Conservation (phyloP, 2,888 invertebrate genomes). For the Sphinx pinastri region DNA sequence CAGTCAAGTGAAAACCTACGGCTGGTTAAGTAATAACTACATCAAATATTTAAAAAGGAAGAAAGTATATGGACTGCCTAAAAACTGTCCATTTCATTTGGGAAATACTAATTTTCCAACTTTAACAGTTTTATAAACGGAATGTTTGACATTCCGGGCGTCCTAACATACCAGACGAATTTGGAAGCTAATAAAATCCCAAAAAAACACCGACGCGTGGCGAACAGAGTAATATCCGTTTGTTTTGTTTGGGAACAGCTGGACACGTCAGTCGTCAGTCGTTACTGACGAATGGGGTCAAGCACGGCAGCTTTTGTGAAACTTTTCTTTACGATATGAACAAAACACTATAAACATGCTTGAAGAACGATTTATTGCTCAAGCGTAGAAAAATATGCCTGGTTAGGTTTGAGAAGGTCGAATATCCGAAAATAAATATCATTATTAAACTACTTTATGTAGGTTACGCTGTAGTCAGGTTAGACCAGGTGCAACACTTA, state of each 20-base stretch:
- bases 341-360: not conserved
- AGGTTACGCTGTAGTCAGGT: no score
- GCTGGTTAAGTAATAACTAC: no score
- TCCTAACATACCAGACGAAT: not conserved
- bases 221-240: not conserved
- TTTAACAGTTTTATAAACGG: not conserved
- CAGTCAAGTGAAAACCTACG: no score
- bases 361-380: not conserved
- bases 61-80: no score
- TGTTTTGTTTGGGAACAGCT: conserved; percentile 11
- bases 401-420: not conserved
- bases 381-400: not conserved
- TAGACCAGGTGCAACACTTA: no score
- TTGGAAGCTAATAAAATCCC: conserved; percentile 9
- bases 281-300: not conserved
- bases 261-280: not conserved
- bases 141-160: conserved; percentile 10
- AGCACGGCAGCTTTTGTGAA: not conserved
- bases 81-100: no score
- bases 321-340: conserved; percentile 6
- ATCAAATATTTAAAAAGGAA: no score
- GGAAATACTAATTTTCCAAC: not conserved
- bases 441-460: no score
- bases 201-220: conserved; percentile 5
- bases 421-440: not conserved